A percentile compares a stretch with the other conserved stretches of the same genome.
Evolutionary conservation across 2,113 vertebrate genomes (phyloP).

Genomic region (Poeciliopsis prolifica): DNA sequence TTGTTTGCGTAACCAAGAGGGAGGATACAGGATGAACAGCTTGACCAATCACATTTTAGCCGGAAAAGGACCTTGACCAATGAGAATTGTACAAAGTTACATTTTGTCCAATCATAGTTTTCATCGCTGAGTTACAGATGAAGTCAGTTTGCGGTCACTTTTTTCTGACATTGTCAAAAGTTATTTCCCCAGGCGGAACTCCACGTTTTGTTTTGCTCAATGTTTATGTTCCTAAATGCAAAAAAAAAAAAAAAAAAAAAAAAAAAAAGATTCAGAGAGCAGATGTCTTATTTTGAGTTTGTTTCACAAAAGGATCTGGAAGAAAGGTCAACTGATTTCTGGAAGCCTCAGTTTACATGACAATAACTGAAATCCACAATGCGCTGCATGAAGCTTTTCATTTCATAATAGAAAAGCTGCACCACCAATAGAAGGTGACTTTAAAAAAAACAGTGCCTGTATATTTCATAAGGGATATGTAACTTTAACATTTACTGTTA

Average conservation of each 20-base stretch:
- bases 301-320: background rate
- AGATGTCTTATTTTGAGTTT: background rate
- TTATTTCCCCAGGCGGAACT: slow-evolving; percentile 5
- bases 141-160: background rate
- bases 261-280: background rate
- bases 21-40: background rate
- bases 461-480: background rate
- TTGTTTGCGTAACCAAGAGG: background rate
- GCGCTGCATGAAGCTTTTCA: background rate
- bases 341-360: background rate
- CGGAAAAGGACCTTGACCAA: slow-evolving; percentile 7
- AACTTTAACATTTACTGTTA: too few species aligned
- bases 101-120: slow-evolving; percentile 27
- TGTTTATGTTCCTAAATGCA: slow-evolving; percentile 3
- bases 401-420: background rate
- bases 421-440: background rate
- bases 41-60: slow-evolving; percentile 44
- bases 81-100: background rate
- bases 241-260: too few species aligned
- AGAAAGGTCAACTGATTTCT: slow-evolving; percentile 12
- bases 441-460: background rate
- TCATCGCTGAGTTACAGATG: background rate
- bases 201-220: slow-evolving; percentile 19
- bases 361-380: background rate
- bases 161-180: slow-evolving; percentile 18